phyloP scores from a whole-genome alignment of 2,113 vertebrate species.

The Ptilorrhoa leucosticta region DNA sequence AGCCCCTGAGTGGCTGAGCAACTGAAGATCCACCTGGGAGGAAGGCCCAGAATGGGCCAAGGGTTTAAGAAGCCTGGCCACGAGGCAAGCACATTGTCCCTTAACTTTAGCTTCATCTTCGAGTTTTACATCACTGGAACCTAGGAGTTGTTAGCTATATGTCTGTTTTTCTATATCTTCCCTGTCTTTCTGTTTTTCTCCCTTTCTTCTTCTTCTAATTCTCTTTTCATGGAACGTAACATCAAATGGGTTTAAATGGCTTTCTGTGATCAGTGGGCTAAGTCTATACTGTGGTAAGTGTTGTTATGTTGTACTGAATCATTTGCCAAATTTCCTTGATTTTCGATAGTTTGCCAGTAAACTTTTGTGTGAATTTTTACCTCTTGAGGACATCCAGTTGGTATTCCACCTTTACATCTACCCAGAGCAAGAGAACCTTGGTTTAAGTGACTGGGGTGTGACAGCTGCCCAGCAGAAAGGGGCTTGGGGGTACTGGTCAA shows the following conservation, averaged over 20 bases:
- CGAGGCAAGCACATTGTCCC: neutral
- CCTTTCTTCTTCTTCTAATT: neutral
- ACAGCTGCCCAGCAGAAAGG: neutral
- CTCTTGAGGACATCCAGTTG: neutral
- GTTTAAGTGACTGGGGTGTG: neutral
- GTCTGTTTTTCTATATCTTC: neutral
- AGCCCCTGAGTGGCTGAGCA: accelerated
- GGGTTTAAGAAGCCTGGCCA: neutral
- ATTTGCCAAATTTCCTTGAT: too few relatives aligned
- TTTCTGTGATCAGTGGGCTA: neutral
- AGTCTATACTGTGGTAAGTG: neutral
- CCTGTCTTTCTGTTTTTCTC: neutral
- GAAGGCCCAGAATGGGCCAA: neutral
- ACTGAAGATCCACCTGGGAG: neutral
- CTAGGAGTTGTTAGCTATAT: neutral
- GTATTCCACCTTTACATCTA: neutral
- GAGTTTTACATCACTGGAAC: neutral
- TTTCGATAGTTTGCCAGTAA: neutral
- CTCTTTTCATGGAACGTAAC: neutral
- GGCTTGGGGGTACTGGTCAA: neutral
- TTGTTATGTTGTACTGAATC: neutral
- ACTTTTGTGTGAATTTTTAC: neutral
- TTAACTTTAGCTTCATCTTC: neutral
- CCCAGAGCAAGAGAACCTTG: neutral
- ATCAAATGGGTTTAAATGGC: neutral